Conservation (phyloP, 1,140 invertebrate genomes). For the Condylostylus longicornis region DNA sequence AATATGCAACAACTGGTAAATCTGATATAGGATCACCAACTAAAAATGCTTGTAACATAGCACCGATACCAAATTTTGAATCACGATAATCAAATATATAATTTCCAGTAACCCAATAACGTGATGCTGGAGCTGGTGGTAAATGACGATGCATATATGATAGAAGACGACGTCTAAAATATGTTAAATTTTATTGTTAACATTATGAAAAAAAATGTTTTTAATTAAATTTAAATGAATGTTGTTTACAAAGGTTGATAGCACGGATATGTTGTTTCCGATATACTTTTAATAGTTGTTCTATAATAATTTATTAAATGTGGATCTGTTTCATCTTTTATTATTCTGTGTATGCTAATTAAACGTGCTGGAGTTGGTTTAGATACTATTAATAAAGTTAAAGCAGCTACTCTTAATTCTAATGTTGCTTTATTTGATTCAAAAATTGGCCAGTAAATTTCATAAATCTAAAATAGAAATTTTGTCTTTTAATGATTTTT, state of each 20-base stretch:
- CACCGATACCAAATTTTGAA: slow-evolving; percentile 40
- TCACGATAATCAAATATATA: slow-evolving; percentile 48
- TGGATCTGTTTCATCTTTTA: slow-evolving; percentile 41
- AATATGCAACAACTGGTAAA: slow-evolving; percentile 41
- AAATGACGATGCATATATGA: slow-evolving; percentile 42
- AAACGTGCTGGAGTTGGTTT: slow-evolving; percentile 46
- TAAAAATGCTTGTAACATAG: slow-evolving; percentile 40
- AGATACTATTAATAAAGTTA: slow-evolving; percentile 44
- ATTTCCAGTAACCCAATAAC: slow-evolving; percentile 44
- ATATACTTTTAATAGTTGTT: slow-evolving; percentile 51
- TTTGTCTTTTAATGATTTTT: too few relatives aligned
- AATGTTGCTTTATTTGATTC: slow-evolving; percentile 48
- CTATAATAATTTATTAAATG: slow-evolving; percentile 58
- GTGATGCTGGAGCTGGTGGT: slow-evolving; percentile 30
- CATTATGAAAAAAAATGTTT: neutral
- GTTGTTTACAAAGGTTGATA: slow-evolving; percentile 40
- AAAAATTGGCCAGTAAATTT: slow-evolving; percentile 51
- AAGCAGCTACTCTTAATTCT: slow-evolving; percentile 47
- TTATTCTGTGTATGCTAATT: slow-evolving; percentile 50
- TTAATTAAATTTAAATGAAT: neutral
- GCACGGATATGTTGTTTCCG: slow-evolving; percentile 46
- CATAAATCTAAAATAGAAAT: slow-evolving; percentile 37
- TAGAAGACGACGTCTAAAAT: slow-evolving; percentile 37
- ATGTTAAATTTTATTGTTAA: neutral
- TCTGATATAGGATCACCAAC: slow-evolving; percentile 45